Conservation (phyloP, 2,888 invertebrate species). For the Hofmannophila pseudospretella region DNA sequence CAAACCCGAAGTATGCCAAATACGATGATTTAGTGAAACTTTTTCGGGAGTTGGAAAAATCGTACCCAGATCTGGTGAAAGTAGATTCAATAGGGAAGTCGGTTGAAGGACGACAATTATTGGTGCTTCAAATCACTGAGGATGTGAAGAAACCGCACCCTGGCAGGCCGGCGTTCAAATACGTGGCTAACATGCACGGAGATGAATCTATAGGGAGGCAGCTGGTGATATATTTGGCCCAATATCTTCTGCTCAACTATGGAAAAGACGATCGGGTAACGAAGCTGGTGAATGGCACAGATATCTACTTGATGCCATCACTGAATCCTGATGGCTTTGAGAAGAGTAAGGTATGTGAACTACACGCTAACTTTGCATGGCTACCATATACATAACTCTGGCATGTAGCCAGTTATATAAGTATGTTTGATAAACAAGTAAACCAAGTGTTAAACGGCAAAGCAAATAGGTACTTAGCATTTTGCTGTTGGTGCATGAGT, state of each 20-base stretch:
- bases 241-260: constrained; percentile 89
- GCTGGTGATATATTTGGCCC: constrained; percentile 88
- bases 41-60: constrained; percentile 76
- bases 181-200: constrained; percentile 98
- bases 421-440: too few species aligned
- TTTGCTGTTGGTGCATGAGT: too few species aligned
- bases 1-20: constrained; percentile 80
- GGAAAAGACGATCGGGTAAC: constrained; percentile 83
- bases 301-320: constrained; percentile 97
- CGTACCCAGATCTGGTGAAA: constrained; percentile 83
- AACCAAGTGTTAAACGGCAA: too few species aligned
- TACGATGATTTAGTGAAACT: constrained; percentile 84
- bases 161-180: constrained; percentile 93
- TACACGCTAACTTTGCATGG: too few species aligned
- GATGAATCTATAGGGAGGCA: constrained; percentile 94
- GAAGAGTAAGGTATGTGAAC: constrained; percentile 86
- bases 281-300: constrained; percentile 88
- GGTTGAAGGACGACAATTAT: constrained; percentile 86
- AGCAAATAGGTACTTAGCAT: too few species aligned
- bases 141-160: constrained; percentile 77
- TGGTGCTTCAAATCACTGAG: constrained; percentile 88
- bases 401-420: too few species aligned
- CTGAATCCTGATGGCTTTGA: constrained; percentile 99
- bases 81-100: constrained; percentile 90
- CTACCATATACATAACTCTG: too few species aligned